Conservation (phyloP, 1,140 invertebrate species). For the Brachionus calyciflorus region DNA sequence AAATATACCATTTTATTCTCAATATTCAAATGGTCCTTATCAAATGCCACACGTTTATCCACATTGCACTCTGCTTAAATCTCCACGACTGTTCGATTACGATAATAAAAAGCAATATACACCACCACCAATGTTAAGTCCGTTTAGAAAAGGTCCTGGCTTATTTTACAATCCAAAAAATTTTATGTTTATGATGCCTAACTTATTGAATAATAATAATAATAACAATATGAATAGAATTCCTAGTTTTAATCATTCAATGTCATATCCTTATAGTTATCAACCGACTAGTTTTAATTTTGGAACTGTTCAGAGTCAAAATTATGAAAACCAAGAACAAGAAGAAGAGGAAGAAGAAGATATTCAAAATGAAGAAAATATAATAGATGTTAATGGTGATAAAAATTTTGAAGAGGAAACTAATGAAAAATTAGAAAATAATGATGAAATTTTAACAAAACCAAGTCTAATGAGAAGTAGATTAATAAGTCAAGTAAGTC, state of each 20-base stretch:
- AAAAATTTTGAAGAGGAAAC: neutral
- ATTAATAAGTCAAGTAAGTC: constrained; percentile 22
- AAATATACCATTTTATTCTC: neutral
- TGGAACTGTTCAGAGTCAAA: neutral
- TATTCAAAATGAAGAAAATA: no score
- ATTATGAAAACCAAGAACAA: neutral
- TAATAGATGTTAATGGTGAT: no score
- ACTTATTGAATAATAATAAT: constrained; percentile 45
- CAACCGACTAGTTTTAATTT: neutral
- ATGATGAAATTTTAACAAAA: neutral
- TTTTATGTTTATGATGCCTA: constrained; percentile 46
- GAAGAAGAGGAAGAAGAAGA: neutral
- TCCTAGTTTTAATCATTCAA: neutral
- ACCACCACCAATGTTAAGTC: constrained; percentile 84
- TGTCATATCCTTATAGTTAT: neutral
- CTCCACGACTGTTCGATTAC: constrained; percentile 47
- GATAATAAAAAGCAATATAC: constrained; percentile 70
- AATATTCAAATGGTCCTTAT: constrained; percentile 62
- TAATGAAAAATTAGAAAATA: neutral
- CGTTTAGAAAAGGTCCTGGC: constrained; percentile 78
- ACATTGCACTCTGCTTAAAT: constrained; percentile 52
- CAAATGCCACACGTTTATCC: constrained; percentile 48
- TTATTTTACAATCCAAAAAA: constrained; percentile 68
- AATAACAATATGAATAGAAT: no score
- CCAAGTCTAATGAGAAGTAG: neutral